phyloP scores from a whole-genome alignment of 2,113 vertebrate species.

The Chaetura pelagica region DNA sequence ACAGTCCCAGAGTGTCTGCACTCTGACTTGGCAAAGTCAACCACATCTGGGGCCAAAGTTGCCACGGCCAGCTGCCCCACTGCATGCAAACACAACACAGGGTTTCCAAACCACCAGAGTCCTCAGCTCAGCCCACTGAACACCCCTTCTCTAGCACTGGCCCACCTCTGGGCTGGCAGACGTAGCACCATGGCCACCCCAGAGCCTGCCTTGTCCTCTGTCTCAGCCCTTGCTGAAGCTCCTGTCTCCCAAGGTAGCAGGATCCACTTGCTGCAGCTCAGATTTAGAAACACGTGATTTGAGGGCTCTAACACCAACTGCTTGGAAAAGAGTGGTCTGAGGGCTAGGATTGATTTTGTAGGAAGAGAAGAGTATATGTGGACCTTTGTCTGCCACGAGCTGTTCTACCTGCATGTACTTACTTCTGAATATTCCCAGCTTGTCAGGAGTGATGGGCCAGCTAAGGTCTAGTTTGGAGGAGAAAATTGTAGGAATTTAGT shows the following conservation, averaged over 20 bases:
- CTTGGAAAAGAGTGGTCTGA: rapidly evolving
- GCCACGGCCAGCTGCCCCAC: not conserved
- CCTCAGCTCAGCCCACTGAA: not conserved
- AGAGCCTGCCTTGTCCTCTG: not conserved
- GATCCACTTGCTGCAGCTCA: not conserved
- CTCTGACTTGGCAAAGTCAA: not conserved
- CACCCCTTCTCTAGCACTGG: not conserved
- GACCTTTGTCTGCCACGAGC: not conserved
- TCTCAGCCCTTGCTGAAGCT: not conserved
- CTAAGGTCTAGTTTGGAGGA: not conserved
- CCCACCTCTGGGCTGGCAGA: not conserved
- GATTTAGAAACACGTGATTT: not conserved
- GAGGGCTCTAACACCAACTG: not conserved
- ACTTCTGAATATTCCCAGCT: not conserved
- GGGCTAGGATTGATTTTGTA: not conserved
- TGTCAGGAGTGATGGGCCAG: not conserved
- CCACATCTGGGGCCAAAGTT: not conserved
- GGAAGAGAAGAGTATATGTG: not conserved
- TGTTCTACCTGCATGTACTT: not conserved
- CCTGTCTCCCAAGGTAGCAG: not conserved
- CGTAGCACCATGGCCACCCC: not conserved
- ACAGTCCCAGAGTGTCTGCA: not conserved
- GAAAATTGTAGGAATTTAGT: not conserved
- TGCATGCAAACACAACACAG: not conserved
- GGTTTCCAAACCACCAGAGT: not conserved